Percentiles rank a stretch among this genome's conserved stretches.
These are phyloP conservation scores for Stenotaenia linearis DNA, from an alignment of 2,888 invertebrate genomes.

Conservation along the genomic window DNA sequence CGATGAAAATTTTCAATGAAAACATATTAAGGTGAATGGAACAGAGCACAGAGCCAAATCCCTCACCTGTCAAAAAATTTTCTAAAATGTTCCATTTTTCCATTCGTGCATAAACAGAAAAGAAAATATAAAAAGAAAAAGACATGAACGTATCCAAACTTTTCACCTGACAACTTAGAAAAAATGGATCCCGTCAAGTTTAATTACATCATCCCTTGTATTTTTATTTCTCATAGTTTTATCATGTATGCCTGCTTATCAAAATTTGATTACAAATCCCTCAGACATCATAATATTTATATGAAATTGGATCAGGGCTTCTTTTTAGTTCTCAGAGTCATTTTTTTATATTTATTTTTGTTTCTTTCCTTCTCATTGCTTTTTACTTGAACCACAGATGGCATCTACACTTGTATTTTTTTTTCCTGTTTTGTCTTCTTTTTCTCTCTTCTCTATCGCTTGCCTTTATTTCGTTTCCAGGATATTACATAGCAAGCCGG, in stretches of 20 bases:
- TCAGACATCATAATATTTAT: neutral
- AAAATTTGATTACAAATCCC: constrained; percentile 9
- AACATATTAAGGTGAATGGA: neutral
- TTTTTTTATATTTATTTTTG: too few relatives aligned
- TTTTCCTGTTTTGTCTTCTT: neutral
- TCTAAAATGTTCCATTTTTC: neutral
- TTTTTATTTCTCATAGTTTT: neutral
- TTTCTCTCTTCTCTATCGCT: neutral
- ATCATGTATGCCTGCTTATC: neutral
- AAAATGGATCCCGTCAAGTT: neutral
- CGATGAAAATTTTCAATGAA: neutral
- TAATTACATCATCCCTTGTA: neutral
- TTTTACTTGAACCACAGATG: constrained; percentile 9
- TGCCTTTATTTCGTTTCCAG: constrained; percentile 9
- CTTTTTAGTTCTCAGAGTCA: neutral
- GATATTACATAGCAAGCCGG: constrained; percentile 5
- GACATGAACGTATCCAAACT: neutral
- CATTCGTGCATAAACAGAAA: neutral
- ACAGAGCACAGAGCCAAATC: neutral
- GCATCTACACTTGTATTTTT: neutral
- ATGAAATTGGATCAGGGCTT: neutral
- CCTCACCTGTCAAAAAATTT: neutral
- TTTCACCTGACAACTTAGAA: neutral
- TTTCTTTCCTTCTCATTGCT: neutral
- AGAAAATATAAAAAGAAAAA: neutral